phyloP scores from a whole-genome alignment of 2,888 invertebrate species.

The Serrognathus titanus region DNA sequence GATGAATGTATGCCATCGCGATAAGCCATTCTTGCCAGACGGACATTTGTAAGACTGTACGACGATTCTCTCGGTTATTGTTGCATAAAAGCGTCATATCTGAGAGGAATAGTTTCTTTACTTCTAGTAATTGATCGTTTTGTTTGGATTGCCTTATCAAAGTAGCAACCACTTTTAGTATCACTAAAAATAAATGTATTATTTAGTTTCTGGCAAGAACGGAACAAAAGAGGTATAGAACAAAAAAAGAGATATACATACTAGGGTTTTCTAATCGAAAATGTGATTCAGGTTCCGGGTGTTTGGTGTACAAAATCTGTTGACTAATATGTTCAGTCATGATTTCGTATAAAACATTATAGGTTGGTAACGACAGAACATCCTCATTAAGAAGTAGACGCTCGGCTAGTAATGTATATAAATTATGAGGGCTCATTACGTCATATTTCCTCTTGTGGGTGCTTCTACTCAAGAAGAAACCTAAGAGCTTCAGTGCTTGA shows the following conservation, averaged over 20 bases:
- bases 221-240: no score
- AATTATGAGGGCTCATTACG: conserved; percentile 97
- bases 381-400: conserved; percentile 86
- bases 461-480: conserved; percentile 96
- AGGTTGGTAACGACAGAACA: conserved; percentile 88
- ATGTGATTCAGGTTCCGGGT: conserved; percentile 93
- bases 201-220: neutral
- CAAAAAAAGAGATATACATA: conserved; percentile 52
- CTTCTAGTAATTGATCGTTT: conserved; percentile 84
- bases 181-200: conserved; percentile 62
- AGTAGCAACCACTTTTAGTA: conserved; percentile 97
- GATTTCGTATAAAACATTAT: conserved; percentile 98
- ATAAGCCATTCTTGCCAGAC: conserved; percentile 99
- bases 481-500: conserved; percentile 93
- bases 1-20: conserved; percentile 97
- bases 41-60: conserved; percentile 98
- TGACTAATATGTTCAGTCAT: conserved; percentile 96
- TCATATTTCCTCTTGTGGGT: conserved; percentile 99
- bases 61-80: conserved; percentile 93
- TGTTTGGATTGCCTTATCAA: conserved; percentile 95
- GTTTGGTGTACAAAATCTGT: conserved; percentile 89
- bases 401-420: conserved; percentile 94
- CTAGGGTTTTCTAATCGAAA: conserved; percentile 95
- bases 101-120: conserved; percentile 93
- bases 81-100: conserved; percentile 98